A percentile compares a stretch with the other conserved stretches of the same genome.
phyloP scores from a whole-genome alignment of 2,888 invertebrate species.

The Lasioglossum villosulum region DNA sequence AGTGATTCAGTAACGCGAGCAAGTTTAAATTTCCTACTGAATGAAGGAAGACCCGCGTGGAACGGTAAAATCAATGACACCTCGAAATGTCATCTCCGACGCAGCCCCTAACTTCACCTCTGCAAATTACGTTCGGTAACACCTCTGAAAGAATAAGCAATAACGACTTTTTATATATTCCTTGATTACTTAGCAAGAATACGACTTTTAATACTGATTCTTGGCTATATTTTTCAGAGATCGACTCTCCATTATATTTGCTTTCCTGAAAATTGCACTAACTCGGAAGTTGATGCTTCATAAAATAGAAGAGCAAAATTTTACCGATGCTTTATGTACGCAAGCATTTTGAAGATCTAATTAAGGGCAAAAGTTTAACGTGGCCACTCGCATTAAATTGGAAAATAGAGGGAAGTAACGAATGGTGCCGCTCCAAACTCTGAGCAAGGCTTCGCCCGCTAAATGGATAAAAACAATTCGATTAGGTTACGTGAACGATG shows the following conservation, averaged over 20 bases:
- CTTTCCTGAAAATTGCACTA: no score
- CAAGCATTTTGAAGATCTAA: neutral
- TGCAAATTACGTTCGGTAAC: neutral
- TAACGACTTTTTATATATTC: neutral
- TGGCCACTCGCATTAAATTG: constrained; percentile 56
- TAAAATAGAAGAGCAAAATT: neutral
- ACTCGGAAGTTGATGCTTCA: neutral
- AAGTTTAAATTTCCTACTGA: constrained; percentile 52
- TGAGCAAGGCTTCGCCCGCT: constrained; percentile 80
- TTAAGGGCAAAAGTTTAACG: constrained; percentile 20
- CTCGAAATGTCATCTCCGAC: neutral
- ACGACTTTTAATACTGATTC: neutral
- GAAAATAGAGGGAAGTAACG: constrained; percentile 50
- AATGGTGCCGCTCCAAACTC: constrained; percentile 64
- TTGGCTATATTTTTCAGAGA: neutral
- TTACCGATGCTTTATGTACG: neutral
- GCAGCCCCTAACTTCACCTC: neutral
- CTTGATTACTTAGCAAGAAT: neutral
- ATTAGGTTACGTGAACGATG: constrained; percentile 74
- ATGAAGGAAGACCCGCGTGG: constrained; percentile 47
- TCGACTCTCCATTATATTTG: no score
- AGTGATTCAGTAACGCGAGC: constrained; percentile 54
- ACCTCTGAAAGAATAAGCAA: neutral
- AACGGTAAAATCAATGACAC: constrained; percentile 43
- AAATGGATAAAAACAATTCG: constrained; percentile 82